Base-by-base conservation (phyloP, 2,888 invertebrate genomes). In the Autographa pulchrina region DNA sequence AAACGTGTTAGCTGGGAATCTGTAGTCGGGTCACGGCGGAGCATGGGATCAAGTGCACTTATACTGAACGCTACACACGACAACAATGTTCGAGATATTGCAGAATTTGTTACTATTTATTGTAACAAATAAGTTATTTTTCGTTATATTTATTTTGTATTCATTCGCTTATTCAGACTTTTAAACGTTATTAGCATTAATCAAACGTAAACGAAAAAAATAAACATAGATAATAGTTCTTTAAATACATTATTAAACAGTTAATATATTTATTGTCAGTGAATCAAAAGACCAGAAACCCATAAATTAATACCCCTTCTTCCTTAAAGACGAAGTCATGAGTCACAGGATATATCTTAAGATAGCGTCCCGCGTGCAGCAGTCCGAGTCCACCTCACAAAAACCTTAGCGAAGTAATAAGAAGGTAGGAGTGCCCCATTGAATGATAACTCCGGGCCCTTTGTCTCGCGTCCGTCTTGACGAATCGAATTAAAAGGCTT, bases 401-500 rank as follows among this genome's bases (percentile, higher is more conserved):
- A 94, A 93, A 90, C 93, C 92, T 91, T 90, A 91, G 92, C 90
- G 87, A 93, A 95, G 94, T 95, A 94, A 95, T 94, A 95, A 95
- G 94, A 95, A 94, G 96, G 95, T 94, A 93, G 93, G 90, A 94
- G 95, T 94, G 95, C 96, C 93, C 95, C 94, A 93, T 95, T 96
- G 96, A 96, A 96, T 96, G 96, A 96, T 96, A 96, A 96, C 96
- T 92, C 93, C 86, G 88, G 80, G 88, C 89, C 92, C 94, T 95
- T 95, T 96, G 95, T 96, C 94, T 93, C 91, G 91, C 91, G 95
- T 93, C 94, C 95, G 93, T 93, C 95, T 92, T 94, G 96, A 95
- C 94, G 96, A 95, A 95, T 96, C 95, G 95, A 96, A 96, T 95
- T 95, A 95, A 95, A 96, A 95, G 95, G 96, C 95, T 96, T 95